Conservation (phyloP, 2,113 vertebrate species). For the Perca flavescens region DNA sequence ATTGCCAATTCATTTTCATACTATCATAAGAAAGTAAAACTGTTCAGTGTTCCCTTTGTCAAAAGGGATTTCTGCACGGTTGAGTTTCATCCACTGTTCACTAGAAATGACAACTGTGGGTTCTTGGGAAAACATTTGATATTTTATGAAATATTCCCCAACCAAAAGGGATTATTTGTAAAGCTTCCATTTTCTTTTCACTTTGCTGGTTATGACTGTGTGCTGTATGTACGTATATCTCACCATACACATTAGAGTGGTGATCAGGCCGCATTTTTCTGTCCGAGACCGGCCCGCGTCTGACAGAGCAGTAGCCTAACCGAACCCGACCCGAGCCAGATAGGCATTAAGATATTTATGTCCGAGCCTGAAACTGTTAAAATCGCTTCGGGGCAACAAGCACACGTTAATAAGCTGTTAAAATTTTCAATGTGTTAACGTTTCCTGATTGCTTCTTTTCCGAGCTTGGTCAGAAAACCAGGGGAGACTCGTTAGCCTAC, state of each 20-base stretch:
- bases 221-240: not conserved
- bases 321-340: no score
- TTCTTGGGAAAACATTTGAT: not conserved
- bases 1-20: not conserved
- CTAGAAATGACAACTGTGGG: slow-evolving; percentile 10
- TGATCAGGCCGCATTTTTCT: no score
- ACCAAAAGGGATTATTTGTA: slow-evolving; percentile 4
- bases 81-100: slow-evolving; percentile 9
- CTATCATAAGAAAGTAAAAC: not conserved
- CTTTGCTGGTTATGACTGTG: not conserved
- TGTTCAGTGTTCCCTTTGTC: not conserved
- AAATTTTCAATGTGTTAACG: no score
- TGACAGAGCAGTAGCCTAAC: no score
- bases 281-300: no score
- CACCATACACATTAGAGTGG: not conserved
- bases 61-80: slow-evolving; percentile 11
- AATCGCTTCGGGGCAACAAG: no score
- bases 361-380: no score
- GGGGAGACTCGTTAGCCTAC: no score
- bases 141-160: not conserved
- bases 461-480: no score
- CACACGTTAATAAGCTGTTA: no score
- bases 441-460: no score
- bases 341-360: no score
- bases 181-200: slow-evolving; percentile 13